These are phyloP conservation scores for Amphipoea lucens DNA, from an alignment of 2,888 invertebrate species.

Conservation along the genomic window DNA sequence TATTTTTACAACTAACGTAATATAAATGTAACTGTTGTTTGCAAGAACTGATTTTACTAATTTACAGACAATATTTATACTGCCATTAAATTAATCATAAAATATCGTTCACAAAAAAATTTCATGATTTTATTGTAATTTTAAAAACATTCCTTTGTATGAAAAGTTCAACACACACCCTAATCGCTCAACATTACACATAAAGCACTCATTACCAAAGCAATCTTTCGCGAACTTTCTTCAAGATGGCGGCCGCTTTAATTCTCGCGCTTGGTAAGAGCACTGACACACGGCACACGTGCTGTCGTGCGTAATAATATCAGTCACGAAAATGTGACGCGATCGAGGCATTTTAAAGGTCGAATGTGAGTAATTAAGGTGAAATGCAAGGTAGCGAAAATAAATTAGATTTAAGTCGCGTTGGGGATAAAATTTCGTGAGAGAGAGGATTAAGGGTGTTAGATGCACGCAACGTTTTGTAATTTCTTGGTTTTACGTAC, in stretches of 20 bases:
- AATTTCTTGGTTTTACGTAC: slow-evolving; percentile 12
- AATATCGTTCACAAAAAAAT: too few relatives aligned
- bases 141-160: slow-evolving; percentile 1
- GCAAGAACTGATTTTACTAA: too few relatives aligned
- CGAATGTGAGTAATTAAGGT: slow-evolving; percentile 58
- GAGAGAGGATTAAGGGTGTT: slow-evolving; percentile 47
- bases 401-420: slow-evolving; percentile 55
- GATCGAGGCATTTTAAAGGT: slow-evolving; percentile 57
- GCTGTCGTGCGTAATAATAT: slow-evolving; percentile 60
- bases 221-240: slow-evolving; percentile 78
- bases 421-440: slow-evolving; percentile 48
- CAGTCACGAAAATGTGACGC: slow-evolving; percentile 51
- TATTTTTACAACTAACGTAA: too few relatives aligned
- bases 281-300: slow-evolving; percentile 47
- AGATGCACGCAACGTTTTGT: slow-evolving; percentile 46
- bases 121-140: neutral
- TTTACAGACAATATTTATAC: too few relatives aligned
- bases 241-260: slow-evolving; percentile 79
- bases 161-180: slow-evolving; percentile 2
- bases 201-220: slow-evolving; percentile 75
- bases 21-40: too few relatives aligned
- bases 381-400: slow-evolving; percentile 48
- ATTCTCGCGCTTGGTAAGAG: slow-evolving; percentile 73
- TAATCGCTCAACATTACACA: slow-evolving; percentile 66
- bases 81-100: too few relatives aligned